These are phyloP conservation scores for Leucoraja erinaceus DNA, from an alignment of 2,113 vertebrate genomes.

Conservation along the genomic window DNA sequence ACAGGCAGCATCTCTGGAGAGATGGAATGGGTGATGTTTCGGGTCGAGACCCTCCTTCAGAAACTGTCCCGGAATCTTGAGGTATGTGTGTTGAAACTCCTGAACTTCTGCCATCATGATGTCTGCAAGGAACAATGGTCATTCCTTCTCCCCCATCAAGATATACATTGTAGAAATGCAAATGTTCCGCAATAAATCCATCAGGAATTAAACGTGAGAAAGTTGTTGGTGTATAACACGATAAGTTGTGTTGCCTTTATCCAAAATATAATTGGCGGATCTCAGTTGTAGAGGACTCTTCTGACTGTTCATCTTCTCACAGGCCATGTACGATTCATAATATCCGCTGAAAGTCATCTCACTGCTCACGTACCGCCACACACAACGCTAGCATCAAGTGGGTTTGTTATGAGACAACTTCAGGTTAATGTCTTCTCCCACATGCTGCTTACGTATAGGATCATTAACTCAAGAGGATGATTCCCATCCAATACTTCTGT, in stretches of 20 bases:
- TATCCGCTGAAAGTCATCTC: neutral
- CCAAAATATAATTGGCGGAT: neutral
- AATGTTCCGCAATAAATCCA: neutral
- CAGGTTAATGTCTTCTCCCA: neutral
- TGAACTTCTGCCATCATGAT: too few relatives aligned
- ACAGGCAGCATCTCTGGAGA: too few relatives aligned
- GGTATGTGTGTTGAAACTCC: too few relatives aligned
- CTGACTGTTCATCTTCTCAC: neutral
- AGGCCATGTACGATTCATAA: neutral
- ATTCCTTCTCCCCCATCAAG: too few relatives aligned
- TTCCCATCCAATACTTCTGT: slow-evolving; percentile 5
- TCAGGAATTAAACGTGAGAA: neutral
- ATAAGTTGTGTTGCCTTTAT: neutral
- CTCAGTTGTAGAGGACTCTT: neutral
- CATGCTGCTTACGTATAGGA: slow-evolving; percentile 12
- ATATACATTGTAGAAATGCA: neutral
- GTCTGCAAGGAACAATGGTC: neutral
- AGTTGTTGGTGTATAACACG: neutral
- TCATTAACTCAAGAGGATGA: slow-evolving; percentile 24
- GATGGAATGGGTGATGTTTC: too few relatives aligned
- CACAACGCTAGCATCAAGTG: neutral
- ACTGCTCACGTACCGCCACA: neutral
- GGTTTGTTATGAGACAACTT: neutral
- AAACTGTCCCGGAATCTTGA: too few relatives aligned
- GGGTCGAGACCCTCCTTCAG: too few relatives aligned